A percentile compares a stretch with the other conserved stretches of the same genome.
Conservation (phyloP, 2,797 vertebrate genomes). For the Enteromius unitaeniatus region DNA sequence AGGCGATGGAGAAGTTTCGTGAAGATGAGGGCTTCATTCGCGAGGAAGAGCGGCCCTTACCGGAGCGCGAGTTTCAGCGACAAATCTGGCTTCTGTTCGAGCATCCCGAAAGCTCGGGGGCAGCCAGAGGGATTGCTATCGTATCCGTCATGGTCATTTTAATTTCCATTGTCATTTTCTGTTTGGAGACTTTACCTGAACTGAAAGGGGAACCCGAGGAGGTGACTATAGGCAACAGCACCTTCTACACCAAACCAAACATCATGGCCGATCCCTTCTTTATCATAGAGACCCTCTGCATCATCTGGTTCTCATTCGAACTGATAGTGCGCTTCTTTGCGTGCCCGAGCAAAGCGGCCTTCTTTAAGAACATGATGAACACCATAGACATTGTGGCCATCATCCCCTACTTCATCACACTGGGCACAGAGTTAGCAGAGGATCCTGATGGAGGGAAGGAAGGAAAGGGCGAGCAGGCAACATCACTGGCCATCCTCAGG, state of each 20-base stretch:
- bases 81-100: slow-evolving; percentile 99
- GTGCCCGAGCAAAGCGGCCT: slow-evolving; percentile 97
- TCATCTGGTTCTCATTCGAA: slow-evolving; percentile 99
- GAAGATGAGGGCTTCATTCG: slow-evolving; percentile 98
- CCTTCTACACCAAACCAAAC: slow-evolving; percentile 87
- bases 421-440: slow-evolving; percentile 96
- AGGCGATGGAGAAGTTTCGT: slow-evolving; percentile 98
- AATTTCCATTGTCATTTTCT: slow-evolving; percentile 99
- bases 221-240: slow-evolving; percentile 85
- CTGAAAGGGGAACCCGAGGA: slow-evolving; percentile 87
- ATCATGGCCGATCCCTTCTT: slow-evolving; percentile 98
- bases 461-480: slow-evolving; percentile 95
- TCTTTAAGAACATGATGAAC: slow-evolving; percentile 99
- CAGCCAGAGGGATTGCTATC: slow-evolving; percentile 94
- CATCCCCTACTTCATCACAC: slow-evolving; percentile 98
- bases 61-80: slow-evolving; percentile 93
- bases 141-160: slow-evolving; percentile 99
- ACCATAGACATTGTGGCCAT: slow-evolving; percentile 99
- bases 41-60: slow-evolving; percentile 94
- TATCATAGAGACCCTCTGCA: slow-evolving; percentile 95
- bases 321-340: slow-evolving; percentile 96
- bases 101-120: slow-evolving; percentile 95
- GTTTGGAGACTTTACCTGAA: slow-evolving; percentile 95
- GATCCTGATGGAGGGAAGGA: slow-evolving; percentile 81
- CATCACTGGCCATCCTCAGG: slow-evolving; percentile 97